Base-by-base conservation (phyloP, 1,140 invertebrate species). In the Sycophila sp. region DNA sequence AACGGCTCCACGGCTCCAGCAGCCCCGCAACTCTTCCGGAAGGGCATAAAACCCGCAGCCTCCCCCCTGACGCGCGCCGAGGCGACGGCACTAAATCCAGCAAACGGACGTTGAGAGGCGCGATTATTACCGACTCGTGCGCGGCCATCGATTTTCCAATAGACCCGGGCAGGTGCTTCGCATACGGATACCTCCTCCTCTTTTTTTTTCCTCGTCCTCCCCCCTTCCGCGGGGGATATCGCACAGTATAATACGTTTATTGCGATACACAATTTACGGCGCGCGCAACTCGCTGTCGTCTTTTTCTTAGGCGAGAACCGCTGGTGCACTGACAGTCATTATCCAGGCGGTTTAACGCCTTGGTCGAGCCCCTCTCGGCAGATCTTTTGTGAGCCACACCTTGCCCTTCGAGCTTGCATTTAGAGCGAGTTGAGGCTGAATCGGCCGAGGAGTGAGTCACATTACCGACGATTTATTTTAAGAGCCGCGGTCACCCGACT, bases 201-300 rank as follows among this genome's bases (percentile, higher is more conserved):
- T 36, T 15, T 10, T 42, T 42, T 42, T 15, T 19, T 4, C 15
- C 19, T 7, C 15, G 15, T 13, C 15, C 42, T 36, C 42, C 15
- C 11, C 1, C 2, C 45, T 63, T 26, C 19, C 34, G 26, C 34
- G 36, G 8, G 69, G 60, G 74, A 74, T 69, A 56, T 64, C 59
- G 60, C 51, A 55, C 72, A 75, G n/a, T n/a, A 81, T 81, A 80
- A 81, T 81, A 78, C 75, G 73, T 79, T 80, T 80, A 80, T 81
- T 77, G 73, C 76, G 73, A 76, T 73, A 72, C 62, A 64, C 71
- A 74, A 80, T 81, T 81, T 79, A 80, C 73, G 77, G 78, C 69
- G 67, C 49, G 42, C 53, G 59, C 62, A 55, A 17, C 55, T 40
- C 53, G 34, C 51, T 34, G 60, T 68, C 59, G 59, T 53, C n/a